A percentile compares a stretch with the other conserved stretches of the same genome.
These are phyloP conservation scores for Heliothis subflexa DNA, from an alignment of 1,140 invertebrate genomes.

Conservation along the genomic window DNA sequence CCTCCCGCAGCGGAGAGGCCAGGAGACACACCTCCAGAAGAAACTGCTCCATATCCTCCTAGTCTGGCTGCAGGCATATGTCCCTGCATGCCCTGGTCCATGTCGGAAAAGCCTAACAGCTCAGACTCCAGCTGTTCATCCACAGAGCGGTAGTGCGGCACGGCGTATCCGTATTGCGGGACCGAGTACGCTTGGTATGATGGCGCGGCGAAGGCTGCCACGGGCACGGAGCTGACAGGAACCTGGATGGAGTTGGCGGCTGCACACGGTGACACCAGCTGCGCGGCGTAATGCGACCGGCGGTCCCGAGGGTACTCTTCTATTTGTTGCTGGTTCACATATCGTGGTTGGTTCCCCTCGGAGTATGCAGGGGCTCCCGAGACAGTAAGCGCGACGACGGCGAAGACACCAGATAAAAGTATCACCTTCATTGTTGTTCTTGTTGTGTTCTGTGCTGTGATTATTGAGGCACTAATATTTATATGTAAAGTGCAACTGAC, in stretches of 20 bases:
- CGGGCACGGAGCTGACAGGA: slow-evolving; percentile 21
- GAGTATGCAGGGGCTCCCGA: slow-evolving; percentile 53
- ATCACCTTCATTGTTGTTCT: slow-evolving; percentile 66
- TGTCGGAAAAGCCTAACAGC: slow-evolving; percentile 66
- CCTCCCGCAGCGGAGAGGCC: neutral
- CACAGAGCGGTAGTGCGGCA: slow-evolving; percentile 64
- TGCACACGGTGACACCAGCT: slow-evolving; percentile 52
- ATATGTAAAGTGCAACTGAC: slow-evolving; percentile 65
- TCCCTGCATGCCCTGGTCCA: slow-evolving; percentile 56
- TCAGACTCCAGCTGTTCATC: slow-evolving; percentile 59
- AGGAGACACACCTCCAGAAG: neutral
- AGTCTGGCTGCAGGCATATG: slow-evolving; percentile 60
- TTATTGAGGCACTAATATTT: slow-evolving; percentile 63
- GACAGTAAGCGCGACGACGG: slow-evolving; percentile 44
- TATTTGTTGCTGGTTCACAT: slow-evolving; percentile 29
- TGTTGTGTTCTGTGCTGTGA: slow-evolving; percentile 44
- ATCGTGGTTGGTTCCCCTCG: slow-evolving; percentile 5
- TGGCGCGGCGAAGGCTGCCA: slow-evolving; percentile 44
- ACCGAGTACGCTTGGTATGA: slow-evolving; percentile 49
- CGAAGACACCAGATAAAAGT: slow-evolving; percentile 56
- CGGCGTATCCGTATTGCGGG: slow-evolving; percentile 53
- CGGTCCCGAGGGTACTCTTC: slow-evolving; percentile 52
- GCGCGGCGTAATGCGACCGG: slow-evolving; percentile 53
- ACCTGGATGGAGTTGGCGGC: slow-evolving; percentile 28
- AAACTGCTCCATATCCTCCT: slow-evolving; percentile 51